A percentile compares a stretch with the other conserved stretches of the same genome.
These are phyloP conservation scores for Takifugu bimaculatus DNA, from an alignment of 2,113 vertebrate genomes.

Conservation along the genomic window DNA sequence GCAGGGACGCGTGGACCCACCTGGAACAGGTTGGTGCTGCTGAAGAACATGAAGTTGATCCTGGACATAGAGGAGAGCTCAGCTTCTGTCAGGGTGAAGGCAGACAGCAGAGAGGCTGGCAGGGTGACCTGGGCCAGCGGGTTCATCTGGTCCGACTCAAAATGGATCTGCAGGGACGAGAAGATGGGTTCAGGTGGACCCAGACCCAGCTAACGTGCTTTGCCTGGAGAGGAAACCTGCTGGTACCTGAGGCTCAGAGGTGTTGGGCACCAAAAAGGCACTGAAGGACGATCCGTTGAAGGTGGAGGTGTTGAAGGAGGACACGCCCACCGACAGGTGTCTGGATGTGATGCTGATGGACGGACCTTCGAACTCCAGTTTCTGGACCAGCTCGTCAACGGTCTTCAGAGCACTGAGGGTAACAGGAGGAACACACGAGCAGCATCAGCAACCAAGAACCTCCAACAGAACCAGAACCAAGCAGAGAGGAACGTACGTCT, in stretches of 20 bases:
- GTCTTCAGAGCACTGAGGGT: conserved; percentile 84
- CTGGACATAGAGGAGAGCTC: conserved; percentile 76
- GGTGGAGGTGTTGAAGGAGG: conserved; percentile 72
- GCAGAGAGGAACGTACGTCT: conserved; percentile 67
- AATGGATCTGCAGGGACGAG: conserved; percentile 77
- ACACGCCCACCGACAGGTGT: conserved; percentile 84
- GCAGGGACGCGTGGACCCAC: conserved; percentile 20
- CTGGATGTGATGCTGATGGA: conserved; percentile 82
- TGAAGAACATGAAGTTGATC: conserved; percentile 95
- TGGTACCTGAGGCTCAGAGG: conserved; percentile 84
- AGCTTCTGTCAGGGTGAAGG: conserved; percentile 72
- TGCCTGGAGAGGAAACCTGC: neutral
- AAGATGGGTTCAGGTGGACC: neutral
- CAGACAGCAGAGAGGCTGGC: conserved; percentile 81
- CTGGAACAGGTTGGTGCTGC: conserved; percentile 88
- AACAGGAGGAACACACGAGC: neutral
- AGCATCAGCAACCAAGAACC: neutral
- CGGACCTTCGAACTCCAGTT: conserved; percentile 82
- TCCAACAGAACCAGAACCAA: neutral
- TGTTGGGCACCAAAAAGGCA: conserved; percentile 76
- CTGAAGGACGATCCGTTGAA: conserved; percentile 85
- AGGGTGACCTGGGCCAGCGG: conserved; percentile 83
- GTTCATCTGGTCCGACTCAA: conserved; percentile 72
- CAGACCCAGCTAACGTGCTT: too few relatives aligned
- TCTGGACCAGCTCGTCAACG: conserved; percentile 86